A percentile compares a stretch with the other conserved stretches of the same genome.
Evolutionary conservation across 2,113 vertebrate species (phyloP).

Genomic region (Cottus gobio): DNA sequence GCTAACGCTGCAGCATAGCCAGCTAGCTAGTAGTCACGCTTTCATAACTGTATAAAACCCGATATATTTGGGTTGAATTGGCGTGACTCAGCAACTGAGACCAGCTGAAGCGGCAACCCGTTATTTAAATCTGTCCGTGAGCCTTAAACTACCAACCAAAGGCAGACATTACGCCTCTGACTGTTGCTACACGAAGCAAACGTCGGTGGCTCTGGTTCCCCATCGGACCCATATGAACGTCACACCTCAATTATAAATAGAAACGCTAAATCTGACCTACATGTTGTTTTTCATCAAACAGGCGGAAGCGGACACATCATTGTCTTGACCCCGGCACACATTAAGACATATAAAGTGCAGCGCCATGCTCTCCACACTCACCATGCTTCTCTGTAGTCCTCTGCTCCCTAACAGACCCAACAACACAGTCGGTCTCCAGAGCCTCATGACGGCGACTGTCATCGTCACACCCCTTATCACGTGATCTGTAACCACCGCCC

Average conservation of each 20-base stretch:
- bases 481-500: conserved; percentile 21
- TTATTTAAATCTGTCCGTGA: too few species aligned
- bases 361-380: conserved; percentile 23
- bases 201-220: not conserved
- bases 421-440: conserved; percentile 24
- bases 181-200: not conserved
- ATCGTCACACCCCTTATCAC: not conserved
- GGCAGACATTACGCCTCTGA: accelerated
- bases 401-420: conserved; percentile 41
- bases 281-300: not conserved
- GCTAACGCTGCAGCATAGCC: not conserved
- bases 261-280: not conserved
- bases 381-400: conserved; percentile 73
- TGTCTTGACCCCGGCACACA: accelerated
- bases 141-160: not conserved
- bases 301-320: accelerated
- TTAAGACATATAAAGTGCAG: accelerated
- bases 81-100: not conserved
- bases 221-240: conserved; percentile 43
- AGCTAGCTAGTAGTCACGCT: not conserved
- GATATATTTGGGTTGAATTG: accelerated
- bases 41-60: accelerated
- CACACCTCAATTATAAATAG: conserved; percentile 56
- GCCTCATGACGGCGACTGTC: conserved; percentile 29
- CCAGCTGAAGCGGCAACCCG: accelerated